phyloP scores from a whole-genome alignment of 2,797 vertebrate species.

The Squalus acanthias region DNA sequence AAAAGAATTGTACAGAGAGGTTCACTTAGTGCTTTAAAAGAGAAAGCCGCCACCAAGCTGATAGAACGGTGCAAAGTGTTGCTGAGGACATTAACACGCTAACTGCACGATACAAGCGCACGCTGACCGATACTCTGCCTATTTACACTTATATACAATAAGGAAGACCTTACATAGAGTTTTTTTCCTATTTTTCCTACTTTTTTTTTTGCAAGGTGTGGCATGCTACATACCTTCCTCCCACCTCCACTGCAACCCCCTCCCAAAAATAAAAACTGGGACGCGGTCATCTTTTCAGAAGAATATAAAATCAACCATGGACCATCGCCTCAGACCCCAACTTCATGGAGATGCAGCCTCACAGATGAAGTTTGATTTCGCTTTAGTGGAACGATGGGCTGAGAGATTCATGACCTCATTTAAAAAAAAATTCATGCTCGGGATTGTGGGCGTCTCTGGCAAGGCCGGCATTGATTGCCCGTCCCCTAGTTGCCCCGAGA shows the following conservation, averaged over 20 bases:
- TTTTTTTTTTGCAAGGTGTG: slow-evolving; percentile 12
- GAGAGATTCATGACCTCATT: background rate
- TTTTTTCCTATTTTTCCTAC: background rate
- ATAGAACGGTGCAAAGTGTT: background rate
- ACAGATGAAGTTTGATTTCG: background rate
- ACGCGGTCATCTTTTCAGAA: background rate
- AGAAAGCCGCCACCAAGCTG: background rate
- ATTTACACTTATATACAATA: slow-evolving; percentile 36
- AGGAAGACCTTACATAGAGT: background rate
- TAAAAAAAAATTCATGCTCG: background rate
- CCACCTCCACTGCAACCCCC: background rate
- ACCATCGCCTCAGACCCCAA: background rate
- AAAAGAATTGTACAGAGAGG: background rate
- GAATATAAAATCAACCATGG: background rate
- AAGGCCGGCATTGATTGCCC: background rate
- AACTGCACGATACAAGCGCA: background rate
- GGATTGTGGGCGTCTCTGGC: background rate
- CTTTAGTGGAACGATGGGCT: background rate
- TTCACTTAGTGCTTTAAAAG: background rate
- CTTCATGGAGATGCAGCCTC: background rate
- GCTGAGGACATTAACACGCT: background rate
- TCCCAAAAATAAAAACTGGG: background rate
- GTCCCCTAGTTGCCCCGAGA: no score
- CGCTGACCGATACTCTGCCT: background rate
- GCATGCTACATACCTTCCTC: background rate